A percentile compares a stretch with the other conserved stretches of the same genome.
These are phyloP conservation scores for Drosophila kohkoa DNA, from an alignment of 1,140 invertebrate genomes.

Conservation along the genomic window DNA sequence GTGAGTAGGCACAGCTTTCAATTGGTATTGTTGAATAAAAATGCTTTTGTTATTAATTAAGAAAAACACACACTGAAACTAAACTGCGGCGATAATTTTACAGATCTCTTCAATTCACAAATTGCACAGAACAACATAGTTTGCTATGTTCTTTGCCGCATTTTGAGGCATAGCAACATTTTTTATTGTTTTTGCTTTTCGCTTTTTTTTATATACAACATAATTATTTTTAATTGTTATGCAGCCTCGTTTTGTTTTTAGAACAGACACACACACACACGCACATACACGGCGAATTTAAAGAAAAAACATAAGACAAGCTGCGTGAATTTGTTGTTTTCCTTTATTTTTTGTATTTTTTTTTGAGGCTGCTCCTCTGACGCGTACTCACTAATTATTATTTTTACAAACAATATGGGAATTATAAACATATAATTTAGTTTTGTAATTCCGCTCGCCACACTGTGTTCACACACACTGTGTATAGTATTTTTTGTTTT, in stretches of 20 bases:
- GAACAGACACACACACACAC: slow-evolving; percentile 27
- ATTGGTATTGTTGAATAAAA: slow-evolving; percentile 33
- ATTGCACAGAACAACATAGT: slow-evolving; percentile 23
- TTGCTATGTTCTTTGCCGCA: slow-evolving; percentile 45
- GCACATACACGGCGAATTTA: neutral
- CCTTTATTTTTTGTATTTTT: slow-evolving; percentile 1
- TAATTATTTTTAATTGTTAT: slow-evolving; percentile 58
- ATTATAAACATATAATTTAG: slow-evolving; percentile 80
- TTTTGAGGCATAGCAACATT: slow-evolving; percentile 39
- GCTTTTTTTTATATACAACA: slow-evolving; percentile 42
- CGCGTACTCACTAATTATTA: slow-evolving; percentile 79
- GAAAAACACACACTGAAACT: slow-evolving; percentile 37
- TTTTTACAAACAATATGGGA: slow-evolving; percentile 79
- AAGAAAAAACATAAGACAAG: slow-evolving; percentile 16
- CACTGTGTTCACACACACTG: slow-evolving; percentile 6
- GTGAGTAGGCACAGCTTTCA: slow-evolving; percentile 29
- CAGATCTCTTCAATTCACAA: slow-evolving; percentile 29
- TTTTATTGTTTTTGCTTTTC: slow-evolving; percentile 39
- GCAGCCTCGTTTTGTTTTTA: slow-evolving; percentile 54
- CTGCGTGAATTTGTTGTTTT: slow-evolving; percentile 43
- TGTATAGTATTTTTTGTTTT: slow-evolving; percentile 36
- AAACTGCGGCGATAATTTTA: slow-evolving; percentile 37
- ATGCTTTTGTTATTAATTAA: slow-evolving; percentile 44
- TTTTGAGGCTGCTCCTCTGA: slow-evolving; percentile 30
- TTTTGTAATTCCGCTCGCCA: slow-evolving; percentile 54